These are phyloP conservation scores for Nothoprocta pentlandii DNA, from an alignment of 2,113 vertebrate species.

Conservation along the genomic window DNA sequence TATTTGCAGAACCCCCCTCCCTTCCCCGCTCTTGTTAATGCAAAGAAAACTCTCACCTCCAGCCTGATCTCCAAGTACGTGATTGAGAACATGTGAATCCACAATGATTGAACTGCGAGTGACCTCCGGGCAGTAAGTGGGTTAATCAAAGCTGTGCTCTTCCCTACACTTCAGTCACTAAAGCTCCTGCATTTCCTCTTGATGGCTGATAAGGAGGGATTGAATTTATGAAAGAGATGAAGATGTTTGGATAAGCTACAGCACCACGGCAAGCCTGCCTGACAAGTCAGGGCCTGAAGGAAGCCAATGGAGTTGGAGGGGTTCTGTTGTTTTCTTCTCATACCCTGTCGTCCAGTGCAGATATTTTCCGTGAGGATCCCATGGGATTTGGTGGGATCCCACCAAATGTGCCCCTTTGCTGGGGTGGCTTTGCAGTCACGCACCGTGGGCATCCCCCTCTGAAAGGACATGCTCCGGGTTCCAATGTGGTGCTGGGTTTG, in stretches of 20 bases:
- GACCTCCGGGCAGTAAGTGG: constrained; percentile 65
- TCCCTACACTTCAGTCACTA: constrained; percentile 69
- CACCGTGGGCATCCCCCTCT: neutral
- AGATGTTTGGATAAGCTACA: constrained; percentile 79
- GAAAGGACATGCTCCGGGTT: neutral
- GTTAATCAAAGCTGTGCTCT: constrained; percentile 72
- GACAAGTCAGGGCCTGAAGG: constrained; percentile 74
- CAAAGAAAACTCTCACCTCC: neutral
- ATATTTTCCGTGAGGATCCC: neutral
- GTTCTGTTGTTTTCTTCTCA: neutral
- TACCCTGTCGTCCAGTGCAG: neutral
- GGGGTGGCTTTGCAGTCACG: neutral
- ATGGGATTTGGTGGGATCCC: neutral
- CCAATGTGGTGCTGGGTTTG: neutral
- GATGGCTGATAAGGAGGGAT: constrained; percentile 77
- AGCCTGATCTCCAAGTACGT: neutral
- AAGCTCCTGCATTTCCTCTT: constrained; percentile 76
- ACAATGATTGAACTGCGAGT: constrained; percentile 63
- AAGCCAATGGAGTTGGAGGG: constrained; percentile 33
- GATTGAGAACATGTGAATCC: constrained; percentile 64
- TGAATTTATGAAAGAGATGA: constrained; percentile 78
- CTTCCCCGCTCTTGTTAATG: neutral
- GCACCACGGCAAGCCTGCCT: constrained; percentile 68
- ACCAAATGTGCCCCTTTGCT: neutral
- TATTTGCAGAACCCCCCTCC: neutral